Evolutionary conservation across 1,140 invertebrate species (phyloP), one percentile per base, ranked within the genome.

Genomic region (Amyelois transitella): DNA sequence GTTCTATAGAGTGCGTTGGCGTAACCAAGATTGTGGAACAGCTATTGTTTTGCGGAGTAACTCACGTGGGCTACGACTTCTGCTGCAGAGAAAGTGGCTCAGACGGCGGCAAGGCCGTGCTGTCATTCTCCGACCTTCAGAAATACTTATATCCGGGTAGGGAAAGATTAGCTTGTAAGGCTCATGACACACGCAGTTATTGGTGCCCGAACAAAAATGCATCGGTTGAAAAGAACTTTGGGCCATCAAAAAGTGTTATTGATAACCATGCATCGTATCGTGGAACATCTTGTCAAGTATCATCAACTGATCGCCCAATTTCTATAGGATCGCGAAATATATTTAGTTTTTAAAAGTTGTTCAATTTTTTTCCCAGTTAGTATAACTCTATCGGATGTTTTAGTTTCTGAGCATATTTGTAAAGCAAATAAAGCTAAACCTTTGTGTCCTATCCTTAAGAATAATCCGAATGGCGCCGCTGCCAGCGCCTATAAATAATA

Each of bases 21-120:
- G 66, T 69, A 72, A 69, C 57, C 47, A 56, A 59, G 60, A 64
- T 64, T 68, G 61, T 66, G 54, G 65, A 73, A 66, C 63, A 54
- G 69, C 57, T 62, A 80, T 84, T 81, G 76, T 82, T 70, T 76
- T 62, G 66, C 58, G 53, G 62, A 48, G 62, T 69, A 75, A 75
- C 72, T 53, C 74, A 75, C 73, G 81, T 83, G 75, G 75, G 73
- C 67, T 71, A 59, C 51, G 38, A 45, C 60, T 21, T 57, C 50
- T 63, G 60, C 58, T 56, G 51, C 55, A 67, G 77, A 77, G 81
- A 85, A 82, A 85, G 81, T 85, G 63, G 76, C 71, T 74, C 77
- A 77, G 70, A 76, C 72, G 66, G 18, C 72, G 73, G 75, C 78
- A 81, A 81, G 78, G 77, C 70, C 77, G 74, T 71, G 64, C 64